phyloP scores from a whole-genome alignment of 2,113 vertebrate species.

The Mesembrinibis cayennensis region DNA sequence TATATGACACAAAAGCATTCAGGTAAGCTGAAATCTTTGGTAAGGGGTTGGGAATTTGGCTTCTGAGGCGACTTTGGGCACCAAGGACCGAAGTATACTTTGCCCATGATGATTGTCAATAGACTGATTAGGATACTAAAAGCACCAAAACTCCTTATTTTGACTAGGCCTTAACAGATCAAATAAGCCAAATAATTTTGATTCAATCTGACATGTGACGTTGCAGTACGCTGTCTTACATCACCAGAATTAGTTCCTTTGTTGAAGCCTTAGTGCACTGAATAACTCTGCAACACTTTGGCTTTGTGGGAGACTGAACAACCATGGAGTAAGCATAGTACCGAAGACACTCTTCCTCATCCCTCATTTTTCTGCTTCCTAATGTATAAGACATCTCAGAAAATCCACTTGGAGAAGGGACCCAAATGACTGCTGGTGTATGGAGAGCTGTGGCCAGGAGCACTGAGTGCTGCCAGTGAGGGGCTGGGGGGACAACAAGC shows the following conservation, averaged over 20 bases:
- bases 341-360: neutral
- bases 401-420: neutral
- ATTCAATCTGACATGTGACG: neutral
- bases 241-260: neutral
- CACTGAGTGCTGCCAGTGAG: neutral
- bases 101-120: neutral
- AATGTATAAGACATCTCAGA: neutral
- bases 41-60: neutral
- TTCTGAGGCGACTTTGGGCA: neutral
- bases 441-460: neutral
- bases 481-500: neutral
- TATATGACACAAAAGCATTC: conserved; percentile 85
- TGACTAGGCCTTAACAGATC: neutral
- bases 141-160: neutral
- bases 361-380: neutral
- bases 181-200: neutral
- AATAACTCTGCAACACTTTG: neutral
- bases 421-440: neutral
- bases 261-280: neutral
- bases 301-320: neutral
- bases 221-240: neutral
- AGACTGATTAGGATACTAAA: neutral
- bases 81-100: neutral
- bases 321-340: accelerated
- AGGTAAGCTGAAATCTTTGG: conserved; percentile 72